phyloP scores from a whole-genome alignment of 1,140 invertebrate species.

The Psix sp. region DNA sequence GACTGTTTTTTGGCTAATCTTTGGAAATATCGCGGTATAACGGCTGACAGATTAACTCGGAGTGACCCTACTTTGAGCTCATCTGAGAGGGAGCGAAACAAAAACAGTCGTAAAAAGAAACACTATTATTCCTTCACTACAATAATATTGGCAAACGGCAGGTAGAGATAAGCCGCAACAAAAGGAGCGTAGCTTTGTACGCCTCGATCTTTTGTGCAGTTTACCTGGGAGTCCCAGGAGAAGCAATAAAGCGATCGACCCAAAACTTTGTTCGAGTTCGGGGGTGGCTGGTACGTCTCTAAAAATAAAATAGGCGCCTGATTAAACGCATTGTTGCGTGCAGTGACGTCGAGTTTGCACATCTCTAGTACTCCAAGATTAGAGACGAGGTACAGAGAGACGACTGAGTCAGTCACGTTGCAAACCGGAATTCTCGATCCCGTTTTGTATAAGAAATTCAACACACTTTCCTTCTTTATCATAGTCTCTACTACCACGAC shows the following conservation, averaged over 20 bases:
- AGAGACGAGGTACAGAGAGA: constrained; percentile 15
- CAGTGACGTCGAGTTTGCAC: not conserved
- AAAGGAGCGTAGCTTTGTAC: constrained; percentile 27
- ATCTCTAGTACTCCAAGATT: not conserved
- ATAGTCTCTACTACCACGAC: constrained; percentile 32
- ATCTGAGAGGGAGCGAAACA: not conserved
- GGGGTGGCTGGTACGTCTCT: constrained; percentile 4
- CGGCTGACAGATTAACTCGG: constrained; percentile 13
- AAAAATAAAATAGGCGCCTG: constrained; percentile 34
- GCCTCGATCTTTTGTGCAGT: constrained; percentile 39
- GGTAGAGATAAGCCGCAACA: constrained; percentile 48
- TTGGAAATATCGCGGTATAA: no score
- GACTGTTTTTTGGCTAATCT: no score
- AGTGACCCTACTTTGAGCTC: constrained; percentile 15
- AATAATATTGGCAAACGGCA: constrained; percentile 37
- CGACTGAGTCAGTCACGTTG: constrained; percentile 10
- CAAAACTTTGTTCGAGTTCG: constrained; percentile 27
- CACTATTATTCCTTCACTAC: constrained; percentile 25
- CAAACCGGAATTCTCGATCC: constrained; percentile 55
- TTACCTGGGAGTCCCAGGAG: constrained; percentile 31
- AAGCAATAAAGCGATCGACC: constrained; percentile 45
- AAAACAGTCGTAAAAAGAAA: constrained; percentile 28
- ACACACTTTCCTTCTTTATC: constrained; percentile 58
- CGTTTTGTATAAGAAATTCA: constrained; percentile 40
- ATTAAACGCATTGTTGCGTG: constrained; percentile 46